A percentile compares a stretch with the other conserved stretches of the same genome.
These are phyloP conservation scores for Gasteruption jaculator DNA, from an alignment of 2,888 invertebrate species.

Conservation along the genomic window DNA sequence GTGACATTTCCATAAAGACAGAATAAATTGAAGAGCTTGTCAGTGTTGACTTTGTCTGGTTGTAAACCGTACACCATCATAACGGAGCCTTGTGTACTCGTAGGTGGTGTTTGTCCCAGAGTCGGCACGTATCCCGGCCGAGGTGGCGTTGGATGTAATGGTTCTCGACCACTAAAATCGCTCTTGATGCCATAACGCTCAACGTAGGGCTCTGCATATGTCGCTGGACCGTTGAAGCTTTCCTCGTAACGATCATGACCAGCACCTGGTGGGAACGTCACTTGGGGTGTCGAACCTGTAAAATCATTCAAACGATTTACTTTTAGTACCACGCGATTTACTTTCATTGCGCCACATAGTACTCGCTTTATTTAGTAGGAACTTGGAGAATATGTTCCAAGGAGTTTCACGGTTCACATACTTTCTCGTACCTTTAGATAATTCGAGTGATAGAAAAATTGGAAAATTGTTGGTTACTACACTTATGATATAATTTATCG, in stretches of 20 bases:
- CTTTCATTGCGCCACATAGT: too few relatives aligned
- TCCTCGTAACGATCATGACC: constrained; percentile 49
- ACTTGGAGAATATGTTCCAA: too few relatives aligned
- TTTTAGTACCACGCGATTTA: too few relatives aligned
- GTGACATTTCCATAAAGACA: constrained; percentile 98
- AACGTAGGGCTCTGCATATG: constrained; percentile 48
- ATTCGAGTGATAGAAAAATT: too few relatives aligned
- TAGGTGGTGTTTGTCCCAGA: constrained; percentile 45
- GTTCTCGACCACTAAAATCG: constrained; percentile 46
- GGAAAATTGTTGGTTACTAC: too few relatives aligned
- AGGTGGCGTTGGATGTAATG: constrained; percentile 47
- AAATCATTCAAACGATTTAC: too few relatives aligned
- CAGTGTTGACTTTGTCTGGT: constrained; percentile 89
- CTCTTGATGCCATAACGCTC: constrained; percentile 48
- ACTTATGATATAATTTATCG: too few relatives aligned
- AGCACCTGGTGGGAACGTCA: constrained; percentile 42
- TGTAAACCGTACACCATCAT: constrained; percentile 98
- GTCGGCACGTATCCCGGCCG: constrained; percentile 48
- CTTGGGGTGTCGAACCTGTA: constrained; percentile 44
- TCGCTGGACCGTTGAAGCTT: constrained; percentile 47
- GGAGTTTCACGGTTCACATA: too few relatives aligned
- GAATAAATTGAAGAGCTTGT: constrained; percentile 95
- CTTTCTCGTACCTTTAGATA: too few relatives aligned
- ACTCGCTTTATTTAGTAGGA: too few relatives aligned
- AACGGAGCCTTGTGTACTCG: constrained; percentile 71